phyloP scores from a whole-genome alignment of 2,888 invertebrate species.

The Nyleta sp. region DNA sequence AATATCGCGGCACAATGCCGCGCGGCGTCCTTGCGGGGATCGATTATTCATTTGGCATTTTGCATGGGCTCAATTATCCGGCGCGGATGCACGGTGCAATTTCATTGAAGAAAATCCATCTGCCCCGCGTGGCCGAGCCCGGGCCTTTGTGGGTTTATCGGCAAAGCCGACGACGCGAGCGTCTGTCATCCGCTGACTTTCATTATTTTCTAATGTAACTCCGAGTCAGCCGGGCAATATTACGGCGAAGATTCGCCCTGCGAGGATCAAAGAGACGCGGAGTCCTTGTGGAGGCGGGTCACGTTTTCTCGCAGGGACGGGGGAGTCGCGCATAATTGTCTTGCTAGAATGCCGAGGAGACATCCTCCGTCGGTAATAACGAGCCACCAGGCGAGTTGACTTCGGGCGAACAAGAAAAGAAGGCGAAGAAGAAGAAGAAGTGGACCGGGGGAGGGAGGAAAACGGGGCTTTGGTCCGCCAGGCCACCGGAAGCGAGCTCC shows the following conservation, averaged over 20 bases:
- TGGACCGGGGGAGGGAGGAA: neutral
- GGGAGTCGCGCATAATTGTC: conserved; percentile 67
- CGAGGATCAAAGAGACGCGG: conserved; percentile 64
- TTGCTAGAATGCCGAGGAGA: conserved; percentile 64
- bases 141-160: conserved; percentile 59
- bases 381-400: conserved; percentile 48
- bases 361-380: conserved; percentile 62
- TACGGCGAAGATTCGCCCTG: conserved; percentile 55
- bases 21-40: conserved; percentile 17
- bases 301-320: conserved; percentile 61
- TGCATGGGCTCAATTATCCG: conserved; percentile 53
- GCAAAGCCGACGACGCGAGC: conserved; percentile 54
- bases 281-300: conserved; percentile 68
- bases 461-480: conserved; percentile 8
- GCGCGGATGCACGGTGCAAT: conserved; percentile 43
- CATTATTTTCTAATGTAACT: conserved; percentile 66
- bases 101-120: conserved; percentile 52
- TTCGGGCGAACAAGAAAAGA: conserved; percentile 7
- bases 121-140: conserved; percentile 15
- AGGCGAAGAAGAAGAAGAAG: conserved; percentile 1
- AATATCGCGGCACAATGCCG: conserved; percentile 16
- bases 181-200: conserved; percentile 63
- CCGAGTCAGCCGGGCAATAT: conserved; percentile 52
- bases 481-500: conserved; percentile 39
- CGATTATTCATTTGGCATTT: conserved; percentile 54